Evolutionary conservation across 2,113 vertebrate genomes (phyloP), one percentile per base, ranked within the genome.

Genomic region (Sclerurus mexicanus): DNA sequence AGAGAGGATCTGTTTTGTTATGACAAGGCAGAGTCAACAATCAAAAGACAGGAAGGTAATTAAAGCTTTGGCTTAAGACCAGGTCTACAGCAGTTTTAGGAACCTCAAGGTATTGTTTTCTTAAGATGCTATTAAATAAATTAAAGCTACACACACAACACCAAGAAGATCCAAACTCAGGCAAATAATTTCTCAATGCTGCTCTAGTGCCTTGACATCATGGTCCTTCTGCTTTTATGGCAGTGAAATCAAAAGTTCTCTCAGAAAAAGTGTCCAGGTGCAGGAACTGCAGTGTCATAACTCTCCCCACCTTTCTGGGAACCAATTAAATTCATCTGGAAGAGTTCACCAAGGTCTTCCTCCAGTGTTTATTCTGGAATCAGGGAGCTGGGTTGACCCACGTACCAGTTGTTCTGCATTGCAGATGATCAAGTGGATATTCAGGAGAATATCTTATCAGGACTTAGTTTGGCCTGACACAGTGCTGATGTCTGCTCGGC

Each of bases 21-120:
- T 82, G 79, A 56, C 62, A 91, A 71, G 58, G 62, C 71, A 94
- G 81, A 91, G 53, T 60, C 81, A 91, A 89, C 93, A 95, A 89
- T 76, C 77, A 87, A 50, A 72, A 92, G 66, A 87, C 76, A 89
- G 93, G 94, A 95, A 94, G 25, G 46, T 82, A 96, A 91, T 95
- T 94, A 97, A 94, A 89, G 60, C 53, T 40, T 91, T 96, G 94
- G 91, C 89, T 66, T 42, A 64, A 66, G 18, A 72, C 74, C 94
- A 96, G 94, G 35, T 24, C 39, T 75, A 81, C 55, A 89, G 52
- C 53, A 85, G 53, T 69, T 82, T 79, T 53, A 82, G 62, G n/a
- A 87, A 15, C 55, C 20, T 91, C n/a, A 62, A 78, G 35, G 22
- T 39, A 85, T 79, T 96, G 69, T 95, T 89, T 91, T 82, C 91